phyloP scores from a whole-genome alignment of 2,888 invertebrate genomes.

The Netelia melanura region DNA sequence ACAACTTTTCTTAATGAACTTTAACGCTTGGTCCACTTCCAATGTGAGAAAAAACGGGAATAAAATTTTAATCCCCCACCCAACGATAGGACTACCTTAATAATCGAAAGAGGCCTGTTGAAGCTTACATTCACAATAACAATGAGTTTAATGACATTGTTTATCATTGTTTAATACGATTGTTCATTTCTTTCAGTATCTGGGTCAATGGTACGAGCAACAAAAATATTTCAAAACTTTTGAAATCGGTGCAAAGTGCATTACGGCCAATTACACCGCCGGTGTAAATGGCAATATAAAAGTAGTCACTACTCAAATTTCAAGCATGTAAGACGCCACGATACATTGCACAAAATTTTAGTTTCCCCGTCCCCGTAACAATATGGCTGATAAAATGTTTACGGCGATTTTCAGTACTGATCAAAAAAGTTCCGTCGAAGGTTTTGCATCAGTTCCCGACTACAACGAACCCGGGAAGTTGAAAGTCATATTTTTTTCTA shows the following conservation, averaged over 20 bases:
- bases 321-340: slow-evolving; percentile 83
- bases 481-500: slow-evolving; percentile 87
- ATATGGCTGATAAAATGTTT: not conserved
- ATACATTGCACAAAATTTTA: not conserved
- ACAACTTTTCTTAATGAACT: too few species aligned
- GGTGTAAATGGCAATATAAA: slow-evolving; percentile 84
- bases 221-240: slow-evolving; percentile 91
- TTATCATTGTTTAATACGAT: not conserved
- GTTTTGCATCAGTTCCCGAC: slow-evolving; percentile 86
- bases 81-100: too few species aligned
- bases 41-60: too few species aligned
- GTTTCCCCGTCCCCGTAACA: not conserved
- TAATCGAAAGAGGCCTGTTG: too few species aligned
- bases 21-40: too few species aligned
- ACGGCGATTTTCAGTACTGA: slow-evolving; percentile 86
- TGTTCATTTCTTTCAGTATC: slow-evolving; percentile 86
- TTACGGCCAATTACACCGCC: slow-evolving; percentile 88
- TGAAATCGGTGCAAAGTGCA: slow-evolving; percentile 91
- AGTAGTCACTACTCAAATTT: slow-evolving; percentile 85
- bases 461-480: slow-evolving; percentile 87
- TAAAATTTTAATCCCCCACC: too few species aligned
- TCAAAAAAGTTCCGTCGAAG: slow-evolving; percentile 86
- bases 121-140: too few species aligned
- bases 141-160: too few species aligned
- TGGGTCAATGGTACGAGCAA: slow-evolving; percentile 92